Evolutionary conservation across 2,888 invertebrate species (phyloP).

Genomic region (Mythimna albipuncta): DNA sequence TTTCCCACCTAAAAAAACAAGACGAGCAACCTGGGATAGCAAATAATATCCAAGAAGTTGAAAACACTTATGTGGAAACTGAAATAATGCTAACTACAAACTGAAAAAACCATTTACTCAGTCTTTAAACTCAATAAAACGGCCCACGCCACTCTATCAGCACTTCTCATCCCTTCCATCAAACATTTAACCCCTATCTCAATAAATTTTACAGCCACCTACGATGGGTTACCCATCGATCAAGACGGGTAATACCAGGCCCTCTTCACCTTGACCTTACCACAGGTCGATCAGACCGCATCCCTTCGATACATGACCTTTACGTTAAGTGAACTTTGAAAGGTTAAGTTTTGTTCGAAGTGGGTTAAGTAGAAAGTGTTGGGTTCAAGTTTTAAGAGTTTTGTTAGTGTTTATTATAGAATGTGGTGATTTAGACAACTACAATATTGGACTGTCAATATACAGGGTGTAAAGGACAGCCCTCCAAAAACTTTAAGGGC

Average conservation of each 20-base stretch:
- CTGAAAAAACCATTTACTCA: not conserved
- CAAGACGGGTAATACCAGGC: constrained; percentile 44
- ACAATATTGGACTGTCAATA: no score
- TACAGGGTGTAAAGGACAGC: no score
- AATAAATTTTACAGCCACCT: constrained; percentile 50
- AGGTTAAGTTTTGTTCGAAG: constrained; percentile 56
- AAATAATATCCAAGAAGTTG: no score
- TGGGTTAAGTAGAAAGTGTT: constrained; percentile 37
- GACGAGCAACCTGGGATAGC: no score
- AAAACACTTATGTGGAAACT: no score
- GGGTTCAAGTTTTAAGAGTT: constrained; percentile 17
- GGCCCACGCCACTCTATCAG: constrained; percentile 21
- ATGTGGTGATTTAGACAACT: not conserved
- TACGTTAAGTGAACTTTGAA: constrained; percentile 52
- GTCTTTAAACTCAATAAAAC: constrained; percentile 25
- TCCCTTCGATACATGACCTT: constrained; percentile 61
- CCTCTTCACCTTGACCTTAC: constrained; percentile 53
- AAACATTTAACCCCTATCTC: constrained; percentile 52
- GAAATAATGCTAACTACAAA: not conserved
- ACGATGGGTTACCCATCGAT: constrained; percentile 40
- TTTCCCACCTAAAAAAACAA: no score
- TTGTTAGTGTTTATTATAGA: not conserved
- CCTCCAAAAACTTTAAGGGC: no score
- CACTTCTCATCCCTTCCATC: constrained; percentile 52
- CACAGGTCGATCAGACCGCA: constrained; percentile 54